Base-by-base conservation (phyloP, 53 echinoderm and acorn worm genomes). In the Echinometra lucunter region DNA sequence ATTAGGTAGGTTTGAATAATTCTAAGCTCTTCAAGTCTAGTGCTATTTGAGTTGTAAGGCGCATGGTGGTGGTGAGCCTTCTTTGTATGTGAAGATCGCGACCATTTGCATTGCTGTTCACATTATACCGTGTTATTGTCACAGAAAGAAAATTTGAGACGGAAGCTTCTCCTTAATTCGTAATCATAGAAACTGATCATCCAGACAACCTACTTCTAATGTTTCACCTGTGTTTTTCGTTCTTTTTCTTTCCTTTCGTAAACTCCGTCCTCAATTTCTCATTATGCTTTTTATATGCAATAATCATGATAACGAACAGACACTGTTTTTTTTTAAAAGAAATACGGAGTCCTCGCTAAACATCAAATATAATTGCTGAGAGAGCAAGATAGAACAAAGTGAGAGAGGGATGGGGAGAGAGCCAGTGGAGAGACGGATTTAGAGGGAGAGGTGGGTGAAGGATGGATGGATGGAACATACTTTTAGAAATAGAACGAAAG, bases 331-430 rank as follows among this genome's bases (percentile, higher is more conserved):
- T 63, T 19, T 63, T 15, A 8, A 63, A n/a, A n/a, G n/a, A n/a
- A 58, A 63, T 63, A 63, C 63, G 23, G 16, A 18, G 16, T 21
- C 19, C 63, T 0, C 53, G 53, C 53, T 53, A 53, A 9, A 53
- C 53, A 15, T 23, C 19, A 63, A 4, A 15, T 18, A 63, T 9
- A 63, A 18, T 12, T 9, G 17, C 58, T 18, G 58, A 58, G 2
- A 58, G 58, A 58, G 58, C 16, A 18, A 58, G 90, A 60, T 38
- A 38, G 66, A 37, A 25, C 21, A 56, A 0, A 37, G 37, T 16
- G 19, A 90, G 53, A 13, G 53, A 37, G 63, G 90, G 58, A 42
- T 58, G 90, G 66, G 38, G 60, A 63, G 90, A 63, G 66, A n/a
- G n/a, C n/a, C n/a, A n/a, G n/a, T n/a, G n/a, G n/a, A n/a, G n/a